phyloP scores from a whole-genome alignment of 2,888 invertebrate species.

The Athalia cordata region DNA sequence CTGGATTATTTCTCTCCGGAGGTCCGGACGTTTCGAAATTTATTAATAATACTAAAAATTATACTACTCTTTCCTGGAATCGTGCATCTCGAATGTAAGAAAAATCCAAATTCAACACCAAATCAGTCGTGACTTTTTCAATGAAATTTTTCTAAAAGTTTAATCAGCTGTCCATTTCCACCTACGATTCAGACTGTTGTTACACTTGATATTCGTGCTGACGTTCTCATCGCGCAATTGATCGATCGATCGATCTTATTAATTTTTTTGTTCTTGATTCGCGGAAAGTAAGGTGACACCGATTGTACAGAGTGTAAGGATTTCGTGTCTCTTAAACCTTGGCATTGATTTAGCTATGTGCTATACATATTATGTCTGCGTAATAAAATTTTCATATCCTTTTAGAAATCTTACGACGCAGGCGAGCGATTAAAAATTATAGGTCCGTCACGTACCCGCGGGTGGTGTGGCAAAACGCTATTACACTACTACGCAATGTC shows the following conservation, averaged over 20 bases:
- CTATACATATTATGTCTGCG: not conserved
- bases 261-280: not conserved
- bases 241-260: not conserved
- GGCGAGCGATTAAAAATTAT: constrained; percentile 14
- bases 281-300: constrained; percentile 12
- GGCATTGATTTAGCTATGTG: constrained; percentile 15
- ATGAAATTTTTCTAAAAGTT: too few species aligned
- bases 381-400: constrained; percentile 17
- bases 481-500: not conserved
- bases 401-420: constrained; percentile 16
- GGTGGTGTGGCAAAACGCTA: constrained; percentile 1
- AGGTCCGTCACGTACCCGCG: constrained; percentile 27
- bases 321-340: constrained; percentile 10
- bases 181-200: not conserved
- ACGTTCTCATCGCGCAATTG: not conserved
- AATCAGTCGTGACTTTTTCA: too few species aligned
- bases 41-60: not conserved
- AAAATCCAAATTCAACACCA: too few species aligned
- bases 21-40: too few species aligned
- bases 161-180: not conserved
- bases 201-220: not conserved
- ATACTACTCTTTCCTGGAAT: not conserved
- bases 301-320: not conserved
- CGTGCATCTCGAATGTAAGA: not conserved
- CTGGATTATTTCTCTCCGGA: too few species aligned